Evolutionary conservation across 2,888 invertebrate genomes (phyloP), one percentile per base, ranked within the genome.

Genomic region (Athripsodes cinereus): DNA sequence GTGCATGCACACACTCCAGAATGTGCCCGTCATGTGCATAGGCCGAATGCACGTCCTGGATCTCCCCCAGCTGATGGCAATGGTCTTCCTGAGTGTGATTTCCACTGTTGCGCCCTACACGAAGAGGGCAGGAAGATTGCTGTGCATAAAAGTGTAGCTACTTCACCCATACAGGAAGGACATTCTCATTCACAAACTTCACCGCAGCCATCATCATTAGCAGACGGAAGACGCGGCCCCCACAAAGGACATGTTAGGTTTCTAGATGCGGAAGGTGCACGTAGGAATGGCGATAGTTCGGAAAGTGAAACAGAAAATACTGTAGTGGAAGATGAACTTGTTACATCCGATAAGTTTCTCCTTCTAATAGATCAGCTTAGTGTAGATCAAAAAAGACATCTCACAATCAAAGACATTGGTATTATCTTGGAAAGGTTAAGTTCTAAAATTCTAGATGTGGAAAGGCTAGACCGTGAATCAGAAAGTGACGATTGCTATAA

Each of bases 271-370:
- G 86, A 86, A 72, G 84, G 81, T 50, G 76, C 74, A 59, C 74
- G 74, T 66, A 80, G 85, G 71, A 88, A 90, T 70, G 84, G 90
- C 69, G 92, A 92, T 76, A 91, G 91, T 72, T 92, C 92, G 67
- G 93, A 93, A 75, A 92, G 92, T 71, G 94, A 94, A 74, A 92
- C 93, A 62, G 94, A 94, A 75, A 93, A 92, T 75, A 94, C 93
- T 66, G 87, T 92, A 67, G 88, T 92, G 81, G 92, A 93, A 75
- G 93, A 93, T 78, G 92, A 92, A 73, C 86, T 88, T 68, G 85
- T 89, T 71, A 90, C 92, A 67, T 89, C 92, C 66, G 92, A 92
- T 75, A 93, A 94, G 79, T 93, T 94, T 80, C 86, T 95, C 70
- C 81, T 95, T 71, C 85, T 95, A 67, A 92, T 93, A 74, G 95